A percentile compares a stretch with the other conserved stretches of the same genome.
Conservation (phyloP, 2,888 invertebrate genomes). For the Eupelmus urozonus region DNA sequence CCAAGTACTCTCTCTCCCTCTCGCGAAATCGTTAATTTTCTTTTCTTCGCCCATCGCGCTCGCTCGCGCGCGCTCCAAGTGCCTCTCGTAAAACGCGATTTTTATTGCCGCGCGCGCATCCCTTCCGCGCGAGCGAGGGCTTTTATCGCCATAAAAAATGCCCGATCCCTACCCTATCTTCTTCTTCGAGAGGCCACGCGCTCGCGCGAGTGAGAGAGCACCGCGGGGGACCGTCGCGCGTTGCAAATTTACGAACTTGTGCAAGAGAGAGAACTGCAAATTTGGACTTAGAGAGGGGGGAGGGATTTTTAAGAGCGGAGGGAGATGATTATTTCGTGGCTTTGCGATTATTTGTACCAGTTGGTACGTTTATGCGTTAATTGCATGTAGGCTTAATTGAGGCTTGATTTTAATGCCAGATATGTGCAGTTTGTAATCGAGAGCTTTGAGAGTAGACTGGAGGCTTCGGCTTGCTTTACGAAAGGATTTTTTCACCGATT, state of each 20-base stretch:
- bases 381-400: neutral
- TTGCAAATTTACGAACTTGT: constrained; percentile 30
- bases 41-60: constrained; percentile 52
- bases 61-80: constrained; percentile 50
- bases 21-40: constrained; percentile 56
- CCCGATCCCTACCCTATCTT: constrained; percentile 35
- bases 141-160: constrained; percentile 56
- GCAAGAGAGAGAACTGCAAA: neutral
- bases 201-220: constrained; percentile 16
- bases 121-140: constrained; percentile 22
- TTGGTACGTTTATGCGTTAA: neutral
- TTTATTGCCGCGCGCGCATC: constrained; percentile 62
- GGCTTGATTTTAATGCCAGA: constrained; percentile 4
- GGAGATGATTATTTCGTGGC: neutral
- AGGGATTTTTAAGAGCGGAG: neutral
- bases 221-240: constrained; percentile 26
- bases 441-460: neutral
- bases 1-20: constrained; percentile 1
- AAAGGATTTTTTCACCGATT: neutral
- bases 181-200: constrained; percentile 43
- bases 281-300: too few species aligned
- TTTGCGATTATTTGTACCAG: constrained; percentile 6
- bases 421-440: neutral
- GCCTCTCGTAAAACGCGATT: constrained; percentile 60
- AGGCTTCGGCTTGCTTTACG: too few species aligned